Conservation (phyloP, 2,113 vertebrate species). For the Serinus canaria region DNA sequence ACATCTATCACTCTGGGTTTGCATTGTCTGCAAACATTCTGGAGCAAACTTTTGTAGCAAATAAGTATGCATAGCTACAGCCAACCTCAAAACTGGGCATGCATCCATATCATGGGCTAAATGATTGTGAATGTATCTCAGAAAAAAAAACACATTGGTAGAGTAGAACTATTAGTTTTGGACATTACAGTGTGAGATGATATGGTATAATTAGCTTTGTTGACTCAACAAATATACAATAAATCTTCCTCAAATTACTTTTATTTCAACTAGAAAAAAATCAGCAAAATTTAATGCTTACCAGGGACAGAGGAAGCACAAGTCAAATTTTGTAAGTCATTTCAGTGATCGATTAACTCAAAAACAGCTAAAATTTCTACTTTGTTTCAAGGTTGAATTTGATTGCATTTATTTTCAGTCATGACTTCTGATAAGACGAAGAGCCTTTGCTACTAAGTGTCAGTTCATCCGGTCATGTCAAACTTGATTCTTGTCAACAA, state of each 20-base stretch:
- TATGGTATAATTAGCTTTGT: not conserved
- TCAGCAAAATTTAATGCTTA: not conserved
- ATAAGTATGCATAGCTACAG: not conserved
- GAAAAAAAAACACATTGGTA: not conserved
- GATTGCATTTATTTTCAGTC: not conserved
- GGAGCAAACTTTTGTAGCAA: not conserved
- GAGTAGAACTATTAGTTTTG: not conserved
- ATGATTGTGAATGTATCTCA: not conserved
- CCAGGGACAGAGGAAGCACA: not conserved
- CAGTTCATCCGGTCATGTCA: not conserved
- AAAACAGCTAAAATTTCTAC: not conserved
- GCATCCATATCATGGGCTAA: not conserved
- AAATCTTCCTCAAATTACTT: not conserved
- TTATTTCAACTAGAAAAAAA: not conserved
- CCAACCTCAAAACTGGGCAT: not conserved
- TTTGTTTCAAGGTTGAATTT: not conserved
- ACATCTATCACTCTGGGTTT: not conserved
- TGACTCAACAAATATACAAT: not conserved
- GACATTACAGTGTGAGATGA: not conserved
- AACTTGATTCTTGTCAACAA: not conserved
- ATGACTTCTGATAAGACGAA: not conserved
- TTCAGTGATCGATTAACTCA: not conserved
- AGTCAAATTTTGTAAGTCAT: not conserved
- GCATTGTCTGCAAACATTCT: not conserved
- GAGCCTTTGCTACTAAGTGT: not conserved